Base-by-base conservation (phyloP, 2,888 invertebrate species). In the Heteropelma amictum region DNA sequence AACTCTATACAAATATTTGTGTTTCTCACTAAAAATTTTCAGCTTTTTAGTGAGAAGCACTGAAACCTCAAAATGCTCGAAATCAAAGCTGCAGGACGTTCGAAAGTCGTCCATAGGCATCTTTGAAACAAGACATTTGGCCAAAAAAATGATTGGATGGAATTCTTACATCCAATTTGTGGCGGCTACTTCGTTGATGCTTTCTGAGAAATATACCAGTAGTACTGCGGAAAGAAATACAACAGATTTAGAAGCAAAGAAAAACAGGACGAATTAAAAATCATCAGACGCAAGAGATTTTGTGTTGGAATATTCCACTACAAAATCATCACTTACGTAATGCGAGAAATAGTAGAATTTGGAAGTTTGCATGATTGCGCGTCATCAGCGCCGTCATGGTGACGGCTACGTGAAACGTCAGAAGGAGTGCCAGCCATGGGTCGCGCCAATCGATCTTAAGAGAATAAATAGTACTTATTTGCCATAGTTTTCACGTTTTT, bases 181-280 rank as follows among this genome's bases (percentile, higher is more conserved):
- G 0, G 97, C 96, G 2, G 97, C 97, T 77, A 96, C 92, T 90
- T 96, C 94, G 88, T 98, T 98, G 80, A 98, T 95, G 82, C 92
- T 95, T 90, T 97, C 97, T 19, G 97, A 96, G 87, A 95, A 96
- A 88, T 96, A 97, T 10, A 97, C 97, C 75, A 96, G 89, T 40
- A 95, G 90, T 83, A 97, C 97, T 97, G 90, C 73, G 93, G 3
- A 30, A 45, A 69, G 64, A 61, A 77, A 51, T 14, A 61, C n/a
- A n/a, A n/a, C n/a, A n/a, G n/a, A n/a, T n/a, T n/a, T n/a, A n/a
- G n/a, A n/a, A n/a, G n/a, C n/a, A n/a, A n/a, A n/a, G n/a, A n/a
- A n/a, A n/a, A n/a, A n/a, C n/a, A n/a, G n/a, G n/a, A n/a, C n/a
- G n/a, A n/a, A n/a, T n/a, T n/a, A n/a, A n/a, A n/a, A n/a, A n/a